Conservation (phyloP, 2,797 vertebrate species). For the Momotus momota region DNA sequence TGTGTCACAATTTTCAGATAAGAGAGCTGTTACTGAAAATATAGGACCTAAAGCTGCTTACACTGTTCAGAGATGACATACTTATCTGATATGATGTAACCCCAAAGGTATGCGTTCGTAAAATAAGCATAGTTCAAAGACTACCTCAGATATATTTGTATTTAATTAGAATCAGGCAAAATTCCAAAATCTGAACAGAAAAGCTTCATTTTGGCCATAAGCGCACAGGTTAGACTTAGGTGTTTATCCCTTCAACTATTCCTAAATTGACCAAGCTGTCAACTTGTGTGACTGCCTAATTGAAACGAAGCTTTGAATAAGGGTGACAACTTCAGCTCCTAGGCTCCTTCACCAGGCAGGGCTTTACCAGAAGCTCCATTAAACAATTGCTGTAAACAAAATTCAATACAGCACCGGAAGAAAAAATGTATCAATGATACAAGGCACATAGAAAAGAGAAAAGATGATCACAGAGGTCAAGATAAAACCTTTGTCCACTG, state of each 20-base stretch:
- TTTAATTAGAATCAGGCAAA: constrained; percentile 73
- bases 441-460: neutral
- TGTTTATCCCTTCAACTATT: neutral
- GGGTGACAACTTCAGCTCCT: neutral
- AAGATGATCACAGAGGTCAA: neutral
- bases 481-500: neutral
- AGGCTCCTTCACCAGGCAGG: neutral
- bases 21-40: constrained; percentile 68
- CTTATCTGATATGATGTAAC: constrained; percentile 75
- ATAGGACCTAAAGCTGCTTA: constrained; percentile 62
- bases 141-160: constrained; percentile 64
- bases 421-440: neutral
- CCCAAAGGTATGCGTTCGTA: constrained; percentile 64
- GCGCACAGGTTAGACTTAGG: neutral
- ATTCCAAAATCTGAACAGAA: constrained; percentile 57
- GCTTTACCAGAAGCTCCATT: neutral
- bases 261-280: neutral
- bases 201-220: neutral
- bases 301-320: neutral
- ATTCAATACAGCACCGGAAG: neutral
- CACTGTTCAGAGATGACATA: constrained; percentile 59
- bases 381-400: neutral
- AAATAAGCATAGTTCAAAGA: constrained; percentile 73
- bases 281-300: neutral
- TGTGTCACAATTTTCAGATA: constrained; percentile 67